phyloP scores from a whole-genome alignment of 2,113 vertebrate species.

The Atherinomorus stipes region DNA sequence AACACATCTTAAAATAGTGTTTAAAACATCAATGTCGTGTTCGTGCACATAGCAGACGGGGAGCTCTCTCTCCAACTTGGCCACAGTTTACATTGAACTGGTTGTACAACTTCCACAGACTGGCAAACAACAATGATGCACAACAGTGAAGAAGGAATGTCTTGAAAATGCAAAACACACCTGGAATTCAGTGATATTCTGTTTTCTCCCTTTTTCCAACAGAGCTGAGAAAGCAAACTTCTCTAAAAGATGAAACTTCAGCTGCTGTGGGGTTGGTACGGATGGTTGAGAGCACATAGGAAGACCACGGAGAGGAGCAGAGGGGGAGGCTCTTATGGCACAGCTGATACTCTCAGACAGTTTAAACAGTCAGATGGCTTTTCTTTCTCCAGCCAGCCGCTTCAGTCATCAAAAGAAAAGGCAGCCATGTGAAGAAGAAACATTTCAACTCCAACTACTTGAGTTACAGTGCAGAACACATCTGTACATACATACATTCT shows the following conservation, averaged over 20 bases:
- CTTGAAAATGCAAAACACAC: constrained; percentile 28
- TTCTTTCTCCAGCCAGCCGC: constrained; percentile 27
- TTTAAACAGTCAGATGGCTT: constrained; percentile 34
- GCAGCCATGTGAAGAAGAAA: constrained; percentile 64
- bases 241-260: not conserved
- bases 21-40: constrained; percentile 56
- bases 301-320: constrained; percentile 31
- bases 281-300: constrained; percentile 10
- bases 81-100: constrained; percentile 30
- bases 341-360: constrained; percentile 19
- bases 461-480: constrained; percentile 46
- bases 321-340: constrained; percentile 54
- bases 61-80: constrained; percentile 22
- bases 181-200: constrained; percentile 20
- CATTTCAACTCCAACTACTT: constrained; percentile 35
- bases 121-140: constrained; percentile 23
- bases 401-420: constrained; percentile 67
- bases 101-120: constrained; percentile 23
- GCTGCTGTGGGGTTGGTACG: not conserved
- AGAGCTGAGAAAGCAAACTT: not conserved
- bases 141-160: constrained; percentile 40
- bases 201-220: not conserved
- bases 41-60: constrained; percentile 58
- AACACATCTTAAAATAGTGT: constrained; percentile 63
- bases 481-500: not conserved